Conservation (phyloP, 2,113 vertebrate genomes). For the Coryphaenoides rupestris region DNA sequence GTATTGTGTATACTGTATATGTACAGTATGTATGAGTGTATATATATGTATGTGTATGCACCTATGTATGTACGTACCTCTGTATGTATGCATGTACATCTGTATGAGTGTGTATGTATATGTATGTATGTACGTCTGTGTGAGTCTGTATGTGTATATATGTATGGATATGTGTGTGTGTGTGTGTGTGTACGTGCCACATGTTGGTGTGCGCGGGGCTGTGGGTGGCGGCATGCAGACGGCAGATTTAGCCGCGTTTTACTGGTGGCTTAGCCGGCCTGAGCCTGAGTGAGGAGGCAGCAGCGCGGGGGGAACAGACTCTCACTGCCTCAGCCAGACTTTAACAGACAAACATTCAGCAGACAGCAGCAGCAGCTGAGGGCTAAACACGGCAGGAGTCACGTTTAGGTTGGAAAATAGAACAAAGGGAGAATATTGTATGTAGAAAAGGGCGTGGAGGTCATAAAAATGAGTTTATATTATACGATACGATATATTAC, state of each 20-base stretch:
- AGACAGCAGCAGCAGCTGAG: slow-evolving; percentile 9
- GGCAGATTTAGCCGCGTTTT: slow-evolving; percentile 56
- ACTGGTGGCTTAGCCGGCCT: slow-evolving; percentile 53
- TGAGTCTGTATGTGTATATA: too few relatives aligned
- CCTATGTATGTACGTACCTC: too few relatives aligned
- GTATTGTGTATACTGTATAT: too few relatives aligned
- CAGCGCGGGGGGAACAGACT: slow-evolving; percentile 10
- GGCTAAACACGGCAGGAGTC: neutral
- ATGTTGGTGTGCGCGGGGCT: slow-evolving; percentile 33
- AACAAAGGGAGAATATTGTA: neutral
- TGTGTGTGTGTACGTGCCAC: neutral
- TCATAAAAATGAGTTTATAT: too few relatives aligned
- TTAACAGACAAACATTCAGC: slow-evolving; percentile 34
- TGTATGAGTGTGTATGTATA: too few relatives aligned
- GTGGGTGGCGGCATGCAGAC: slow-evolving; percentile 58
- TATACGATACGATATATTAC: too few relatives aligned
- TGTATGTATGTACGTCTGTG: too few relatives aligned
- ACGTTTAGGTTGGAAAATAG: neutral
- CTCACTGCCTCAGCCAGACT: slow-evolving; percentile 22
- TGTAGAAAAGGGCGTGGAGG: too few relatives aligned
- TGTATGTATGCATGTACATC: too few relatives aligned
- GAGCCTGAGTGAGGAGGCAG: slow-evolving; percentile 31
- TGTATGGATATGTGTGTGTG: too few relatives aligned
- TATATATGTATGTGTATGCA: neutral
- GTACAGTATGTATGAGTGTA: too few relatives aligned